Conservation (phyloP, 2,113 vertebrate species). For the Menidia beryllina region DNA sequence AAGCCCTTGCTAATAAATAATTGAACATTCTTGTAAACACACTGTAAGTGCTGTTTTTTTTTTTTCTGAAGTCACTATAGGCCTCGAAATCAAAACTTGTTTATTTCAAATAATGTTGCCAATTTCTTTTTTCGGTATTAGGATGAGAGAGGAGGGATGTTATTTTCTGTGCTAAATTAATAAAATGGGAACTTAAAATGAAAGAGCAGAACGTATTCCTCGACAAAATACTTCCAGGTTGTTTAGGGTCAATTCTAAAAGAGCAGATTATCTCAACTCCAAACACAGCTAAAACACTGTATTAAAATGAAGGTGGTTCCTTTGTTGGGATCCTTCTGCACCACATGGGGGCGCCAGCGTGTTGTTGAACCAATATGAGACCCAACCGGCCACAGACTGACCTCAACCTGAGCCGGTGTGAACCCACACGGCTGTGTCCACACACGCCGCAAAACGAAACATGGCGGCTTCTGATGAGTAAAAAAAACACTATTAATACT, state of each 20-base stretch:
- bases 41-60: conserved; percentile 61
- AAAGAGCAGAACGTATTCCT: conserved; percentile 7
- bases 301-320: conserved; percentile 42
- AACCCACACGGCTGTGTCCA: conserved; percentile 8
- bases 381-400: neutral
- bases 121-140: neutral
- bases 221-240: neutral
- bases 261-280: conserved; percentile 8
- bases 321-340: conserved; percentile 35
- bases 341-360: conserved; percentile 72
- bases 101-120: conserved; percentile 41
- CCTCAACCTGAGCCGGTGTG: neutral
- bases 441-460: conserved; percentile 16
- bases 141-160: neutral
- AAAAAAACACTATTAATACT: conserved; percentile 45
- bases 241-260: conserved; percentile 1
- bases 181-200: conserved; percentile 18
- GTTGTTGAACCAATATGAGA: neutral
- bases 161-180: neutral
- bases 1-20: conserved; percentile 67
- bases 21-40: conserved; percentile 52
- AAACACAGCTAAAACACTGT: conserved; percentile 82
- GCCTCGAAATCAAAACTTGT: neutral
- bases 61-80: conserved; percentile 8
- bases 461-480: neutral